A percentile compares a stretch with the other conserved stretches of the same genome.
Conservation (phyloP, 2,888 invertebrate genomes). For the Dryobotodes eremita region DNA sequence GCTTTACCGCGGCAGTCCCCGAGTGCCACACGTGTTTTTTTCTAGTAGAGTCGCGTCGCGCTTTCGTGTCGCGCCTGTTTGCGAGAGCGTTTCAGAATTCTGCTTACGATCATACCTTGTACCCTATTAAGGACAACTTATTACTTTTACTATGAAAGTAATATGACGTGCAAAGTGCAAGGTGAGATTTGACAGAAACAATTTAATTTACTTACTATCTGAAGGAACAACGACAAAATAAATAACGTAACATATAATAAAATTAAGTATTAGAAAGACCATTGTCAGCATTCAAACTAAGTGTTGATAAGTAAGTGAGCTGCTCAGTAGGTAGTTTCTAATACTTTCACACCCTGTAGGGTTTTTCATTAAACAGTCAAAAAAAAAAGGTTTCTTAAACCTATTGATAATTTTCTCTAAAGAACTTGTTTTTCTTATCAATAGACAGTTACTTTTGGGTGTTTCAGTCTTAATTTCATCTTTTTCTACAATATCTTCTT, state of each 20-base stretch:
- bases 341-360: not conserved
- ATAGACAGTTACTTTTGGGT: conserved; percentile 76
- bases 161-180: not conserved
- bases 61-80: too few species aligned
- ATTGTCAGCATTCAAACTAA: not conserved
- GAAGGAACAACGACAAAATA: not conserved
- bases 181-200: not conserved
- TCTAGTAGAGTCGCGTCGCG: too few species aligned
- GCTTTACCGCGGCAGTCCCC: too few species aligned
- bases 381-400: conserved; percentile 82
- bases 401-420: conserved; percentile 88
- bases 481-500: conserved; percentile 51
- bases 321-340: not conserved
- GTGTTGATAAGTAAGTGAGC: not conserved
- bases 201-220: not conserved
- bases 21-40: too few species aligned
- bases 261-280: not conserved
- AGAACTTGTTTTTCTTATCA: conserved; percentile 82
- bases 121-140: not conserved
- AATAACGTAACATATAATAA: not conserved
- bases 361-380: conserved; percentile 3
- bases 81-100: conserved; percentile 4
- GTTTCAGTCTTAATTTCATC: conserved; percentile 76
- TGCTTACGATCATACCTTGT: conserved; percentile 22
- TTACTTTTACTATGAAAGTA: conserved; percentile 5